Percentiles rank a stretch among this genome's conserved stretches.
These are phyloP conservation scores for Oscheius sp. DNA, from an alignment of 2,888 invertebrate species.

Conservation along the genomic window DNA sequence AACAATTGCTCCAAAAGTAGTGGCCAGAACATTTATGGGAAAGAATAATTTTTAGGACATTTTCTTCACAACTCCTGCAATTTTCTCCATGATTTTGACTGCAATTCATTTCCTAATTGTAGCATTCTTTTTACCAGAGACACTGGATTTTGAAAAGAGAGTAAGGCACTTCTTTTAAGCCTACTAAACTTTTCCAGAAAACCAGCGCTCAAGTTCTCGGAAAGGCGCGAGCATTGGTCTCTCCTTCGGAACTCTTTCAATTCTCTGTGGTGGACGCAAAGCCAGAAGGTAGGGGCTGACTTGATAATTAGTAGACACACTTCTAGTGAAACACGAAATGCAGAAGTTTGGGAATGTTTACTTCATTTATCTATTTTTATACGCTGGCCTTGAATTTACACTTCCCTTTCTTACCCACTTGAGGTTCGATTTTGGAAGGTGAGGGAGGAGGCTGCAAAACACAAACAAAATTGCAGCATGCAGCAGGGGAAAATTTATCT, in stretches of 20 bases:
- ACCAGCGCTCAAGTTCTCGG: slow-evolving; percentile 6
- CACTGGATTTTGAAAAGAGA: slow-evolving; percentile 69
- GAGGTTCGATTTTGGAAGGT: slow-evolving; percentile 83
- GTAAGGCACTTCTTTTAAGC: neutral
- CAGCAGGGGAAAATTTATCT: slow-evolving; percentile 98
- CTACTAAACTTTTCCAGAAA: slow-evolving; percentile 5
- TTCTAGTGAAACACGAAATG: slow-evolving; percentile 53
- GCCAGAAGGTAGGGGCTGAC: slow-evolving; percentile 38
- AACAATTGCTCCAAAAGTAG: slow-evolving; percentile 49
- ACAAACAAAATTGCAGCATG: slow-evolving; percentile 77
- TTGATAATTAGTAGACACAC: no score
- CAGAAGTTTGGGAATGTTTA: slow-evolving; percentile 71
- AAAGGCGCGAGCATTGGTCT: slow-evolving; percentile 39
- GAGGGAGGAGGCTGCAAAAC: slow-evolving; percentile 28
- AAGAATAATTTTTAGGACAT: slow-evolving; percentile 58
- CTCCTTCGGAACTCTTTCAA: slow-evolving; percentile 50
- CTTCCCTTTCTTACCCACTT: slow-evolving; percentile 94
- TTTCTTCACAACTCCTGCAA: slow-evolving; percentile 85
- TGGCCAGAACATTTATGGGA: neutral
- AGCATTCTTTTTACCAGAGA: slow-evolving; percentile 81
- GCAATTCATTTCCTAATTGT: slow-evolving; percentile 83
- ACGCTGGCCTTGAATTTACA: slow-evolving; percentile 96
- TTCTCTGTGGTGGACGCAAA: slow-evolving; percentile 55
- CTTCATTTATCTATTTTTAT: slow-evolving; percentile 90
- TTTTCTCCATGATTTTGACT: slow-evolving; percentile 77